These are phyloP conservation scores for Spodoptera litura DNA, from an alignment of 1,140 invertebrate species.

Conservation along the genomic window DNA sequence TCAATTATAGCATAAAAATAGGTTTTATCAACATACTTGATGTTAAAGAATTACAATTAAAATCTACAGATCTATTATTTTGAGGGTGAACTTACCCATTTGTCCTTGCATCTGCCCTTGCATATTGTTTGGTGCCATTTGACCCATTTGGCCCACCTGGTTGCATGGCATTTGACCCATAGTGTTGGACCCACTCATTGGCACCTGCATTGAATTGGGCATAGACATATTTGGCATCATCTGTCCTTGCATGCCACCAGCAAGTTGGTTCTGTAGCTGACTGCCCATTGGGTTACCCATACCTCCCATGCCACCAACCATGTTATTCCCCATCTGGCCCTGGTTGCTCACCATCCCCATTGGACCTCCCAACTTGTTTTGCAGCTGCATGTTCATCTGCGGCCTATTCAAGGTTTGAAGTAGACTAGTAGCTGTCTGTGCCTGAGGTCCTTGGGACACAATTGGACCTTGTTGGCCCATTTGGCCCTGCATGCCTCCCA, in stretches of 20 bases:
- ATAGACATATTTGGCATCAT: constrained; percentile 81
- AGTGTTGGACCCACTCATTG: constrained; percentile 71
- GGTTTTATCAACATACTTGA: no score
- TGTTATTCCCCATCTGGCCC: constrained; percentile 75
- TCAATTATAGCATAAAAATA: no score
- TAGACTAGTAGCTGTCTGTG: constrained; percentile 77
- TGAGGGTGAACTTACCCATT: constrained; percentile 70
- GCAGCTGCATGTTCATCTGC: constrained; percentile 79
- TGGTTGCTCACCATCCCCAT: constrained; percentile 80
- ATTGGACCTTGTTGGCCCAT: constrained; percentile 77
- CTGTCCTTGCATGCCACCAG: constrained; percentile 73
- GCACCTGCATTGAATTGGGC: constrained; percentile 75
- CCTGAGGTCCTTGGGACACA: constrained; percentile 74
- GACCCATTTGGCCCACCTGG: constrained; percentile 75
- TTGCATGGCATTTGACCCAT: constrained; percentile 79
- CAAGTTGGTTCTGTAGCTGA: constrained; percentile 73
- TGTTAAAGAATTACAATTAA: no score
- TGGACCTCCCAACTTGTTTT: constrained; percentile 69
- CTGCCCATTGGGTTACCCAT: constrained; percentile 76
- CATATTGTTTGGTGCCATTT: constrained; percentile 78
- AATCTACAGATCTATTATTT: no score
- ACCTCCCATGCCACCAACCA: constrained; percentile 67
- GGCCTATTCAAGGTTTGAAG: constrained; percentile 79
- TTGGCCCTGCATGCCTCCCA: constrained; percentile 77
- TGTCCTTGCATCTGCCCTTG: constrained; percentile 78